These are phyloP conservation scores for Siderastrea siderea DNA, from an alignment of 92 coral and sea anemone genomes.

Conservation along the genomic window DNA sequence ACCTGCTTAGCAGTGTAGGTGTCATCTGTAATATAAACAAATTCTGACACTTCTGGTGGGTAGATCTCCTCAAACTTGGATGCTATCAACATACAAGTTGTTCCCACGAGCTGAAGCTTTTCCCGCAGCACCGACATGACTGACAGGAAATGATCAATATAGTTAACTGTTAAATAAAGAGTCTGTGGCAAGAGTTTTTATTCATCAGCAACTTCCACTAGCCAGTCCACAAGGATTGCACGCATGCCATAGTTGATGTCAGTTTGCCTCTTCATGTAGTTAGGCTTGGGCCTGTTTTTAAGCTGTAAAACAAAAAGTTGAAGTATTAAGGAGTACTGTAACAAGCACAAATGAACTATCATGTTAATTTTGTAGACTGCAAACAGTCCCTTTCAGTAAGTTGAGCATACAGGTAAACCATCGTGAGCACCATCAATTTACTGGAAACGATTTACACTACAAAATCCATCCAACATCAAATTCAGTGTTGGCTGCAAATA, in stretches of 20 bases:
- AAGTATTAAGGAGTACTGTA: too few species aligned
- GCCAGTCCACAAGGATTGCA: slow-evolving; percentile 97
- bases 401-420: too few species aligned
- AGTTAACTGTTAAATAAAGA: slow-evolving; percentile 92
- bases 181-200: slow-evolving; percentile 94
- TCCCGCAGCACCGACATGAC: slow-evolving; percentile 96
- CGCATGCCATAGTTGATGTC: slow-evolving; percentile 97
- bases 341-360: too few species aligned
- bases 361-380: too few species aligned
- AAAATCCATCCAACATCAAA: too few species aligned
- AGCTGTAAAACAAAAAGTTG: slow-evolving; percentile 55
- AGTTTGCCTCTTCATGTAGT: slow-evolving; percentile 93
- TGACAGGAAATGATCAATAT: slow-evolving; percentile 98
- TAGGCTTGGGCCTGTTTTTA: slow-evolving; percentile 88
- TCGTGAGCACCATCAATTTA: too few species aligned
- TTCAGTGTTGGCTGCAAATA: too few species aligned
- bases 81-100: slow-evolving; percentile 98
- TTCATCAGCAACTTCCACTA: slow-evolving; percentile 97
- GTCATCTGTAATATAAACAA: slow-evolving; percentile 99
- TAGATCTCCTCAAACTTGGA: slow-evolving; percentile 98
- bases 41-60: slow-evolving; percentile 98
- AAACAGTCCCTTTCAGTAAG: too few species aligned
- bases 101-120: slow-evolving; percentile 97
- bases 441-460: too few species aligned
- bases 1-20: slow-evolving; percentile 96